A percentile compares a stretch with the other conserved stretches of the same genome.
These are phyloP conservation scores for Leptinotarsa lineolata DNA, from an alignment of 1,140 invertebrate genomes.

Conservation along the genomic window DNA sequence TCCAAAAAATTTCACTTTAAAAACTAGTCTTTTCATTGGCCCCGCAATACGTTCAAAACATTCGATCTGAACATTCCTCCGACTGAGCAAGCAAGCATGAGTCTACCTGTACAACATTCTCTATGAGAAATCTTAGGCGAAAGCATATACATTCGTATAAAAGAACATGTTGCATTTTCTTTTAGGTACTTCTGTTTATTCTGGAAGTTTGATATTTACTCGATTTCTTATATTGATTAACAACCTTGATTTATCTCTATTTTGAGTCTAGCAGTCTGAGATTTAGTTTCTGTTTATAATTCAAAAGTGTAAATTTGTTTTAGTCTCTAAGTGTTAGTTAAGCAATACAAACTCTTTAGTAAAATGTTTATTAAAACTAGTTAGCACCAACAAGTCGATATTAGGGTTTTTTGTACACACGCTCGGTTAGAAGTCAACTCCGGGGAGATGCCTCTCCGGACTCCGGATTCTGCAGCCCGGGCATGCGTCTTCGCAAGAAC, in stretches of 20 bases:
- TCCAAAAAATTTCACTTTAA: not conserved
- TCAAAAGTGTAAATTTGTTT: not conserved
- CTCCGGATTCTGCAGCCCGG: conserved; percentile 21
- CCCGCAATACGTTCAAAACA: not conserved
- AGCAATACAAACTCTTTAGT: conserved; percentile 3
- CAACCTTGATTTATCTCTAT: not conserved
- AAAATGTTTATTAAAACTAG: conserved; percentile 11
- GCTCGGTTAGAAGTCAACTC: conserved; percentile 11
- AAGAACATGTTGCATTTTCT: not conserved
- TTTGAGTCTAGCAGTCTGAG: conserved; percentile 1
- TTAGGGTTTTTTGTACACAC: conserved; percentile 12
- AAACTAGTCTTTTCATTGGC: not conserved
- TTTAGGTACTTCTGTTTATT: not conserved
- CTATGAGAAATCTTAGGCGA: not conserved
- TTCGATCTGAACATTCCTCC: not conserved
- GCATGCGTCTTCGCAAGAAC: not conserved
- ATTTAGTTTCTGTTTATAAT: not conserved
- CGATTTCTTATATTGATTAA: not conserved
- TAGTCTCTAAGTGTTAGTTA: not conserved
- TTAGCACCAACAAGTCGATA: conserved; percentile 23
- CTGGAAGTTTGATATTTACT: conserved; percentile 5
- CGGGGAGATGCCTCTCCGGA: conserved; percentile 15
- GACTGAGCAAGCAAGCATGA: not conserved
- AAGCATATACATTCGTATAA: not conserved
- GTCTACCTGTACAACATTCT: not conserved